A percentile compares a stretch with the other conserved stretches of the same genome.
Evolutionary conservation across 1,140 invertebrate species (phyloP).

Genomic region (Dufourea novaeangliae): DNA sequence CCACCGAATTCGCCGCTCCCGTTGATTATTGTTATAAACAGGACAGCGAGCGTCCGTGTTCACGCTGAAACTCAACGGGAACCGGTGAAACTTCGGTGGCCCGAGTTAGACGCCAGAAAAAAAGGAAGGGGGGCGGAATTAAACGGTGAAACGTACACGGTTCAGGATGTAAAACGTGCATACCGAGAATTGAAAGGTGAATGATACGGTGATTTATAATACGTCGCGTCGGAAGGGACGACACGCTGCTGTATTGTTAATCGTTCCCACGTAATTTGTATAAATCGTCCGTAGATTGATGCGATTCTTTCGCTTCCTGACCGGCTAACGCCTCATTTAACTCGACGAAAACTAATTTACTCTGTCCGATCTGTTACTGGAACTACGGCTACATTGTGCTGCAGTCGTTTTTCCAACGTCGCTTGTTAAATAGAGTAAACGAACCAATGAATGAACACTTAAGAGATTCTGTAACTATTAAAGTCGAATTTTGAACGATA

Average conservation of each 20-base stretch:
- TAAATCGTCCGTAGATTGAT: constrained; percentile 74
- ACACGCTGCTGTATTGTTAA: constrained; percentile 29
- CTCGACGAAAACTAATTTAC: constrained; percentile 43
- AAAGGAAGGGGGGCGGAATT: constrained; percentile 26
- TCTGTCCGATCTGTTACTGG: background rate
- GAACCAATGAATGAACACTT: background rate
- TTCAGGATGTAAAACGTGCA: background rate
- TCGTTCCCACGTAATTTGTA: constrained; percentile 74
- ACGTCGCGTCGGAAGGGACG: constrained; percentile 6
- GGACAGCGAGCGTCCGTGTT: background rate
- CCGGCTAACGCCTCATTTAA: constrained; percentile 25
- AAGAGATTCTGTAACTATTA: no score
- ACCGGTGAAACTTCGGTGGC: constrained; percentile 1
- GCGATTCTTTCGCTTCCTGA: constrained; percentile 55
- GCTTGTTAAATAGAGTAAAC: background rate
- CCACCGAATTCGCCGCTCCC: background rate
- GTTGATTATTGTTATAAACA: constrained; percentile 22
- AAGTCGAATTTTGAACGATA: no score
- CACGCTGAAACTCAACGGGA: background rate
- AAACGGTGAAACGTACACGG: constrained; percentile 2
- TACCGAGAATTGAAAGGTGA: constrained; percentile 27
- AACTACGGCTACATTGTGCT: background rate
- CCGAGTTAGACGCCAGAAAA: background rate
- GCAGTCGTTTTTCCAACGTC: background rate
- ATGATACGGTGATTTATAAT: constrained; percentile 52